These are phyloP conservation scores for Orthosia gracilis DNA, from an alignment of 2,888 invertebrate genomes.

Conservation along the genomic window DNA sequence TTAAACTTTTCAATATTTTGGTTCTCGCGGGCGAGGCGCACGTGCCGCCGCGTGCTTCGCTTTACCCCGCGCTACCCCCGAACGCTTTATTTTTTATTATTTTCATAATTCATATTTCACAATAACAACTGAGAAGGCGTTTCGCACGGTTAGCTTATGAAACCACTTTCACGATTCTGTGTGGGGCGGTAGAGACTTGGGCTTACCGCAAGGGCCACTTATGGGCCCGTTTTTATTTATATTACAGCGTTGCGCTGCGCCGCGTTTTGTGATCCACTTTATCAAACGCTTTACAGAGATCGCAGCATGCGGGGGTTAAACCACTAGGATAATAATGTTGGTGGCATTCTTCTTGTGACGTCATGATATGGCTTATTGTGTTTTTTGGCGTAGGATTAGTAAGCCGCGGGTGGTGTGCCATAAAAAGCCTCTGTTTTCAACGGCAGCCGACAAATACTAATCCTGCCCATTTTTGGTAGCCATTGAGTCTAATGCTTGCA, in stretches of 20 bases:
- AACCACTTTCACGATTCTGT: conserved; percentile 82
- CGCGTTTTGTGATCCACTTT: conserved; percentile 90
- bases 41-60: conserved; percentile 88
- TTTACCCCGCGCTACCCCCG: conserved; percentile 84
- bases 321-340: conserved; percentile 88
- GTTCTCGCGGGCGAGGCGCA: conserved; percentile 77
- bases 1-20: conserved; percentile 90
- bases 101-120: conserved; percentile 91
- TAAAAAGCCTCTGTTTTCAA: conserved; percentile 83
- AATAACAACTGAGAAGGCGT: conserved; percentile 90
- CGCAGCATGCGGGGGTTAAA: conserved; percentile 83
- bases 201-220: conserved; percentile 89
- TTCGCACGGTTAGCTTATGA: conserved; percentile 90
- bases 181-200: conserved; percentile 73
- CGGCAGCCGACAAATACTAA: conserved; percentile 76
- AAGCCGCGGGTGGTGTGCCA: conserved; percentile 80
- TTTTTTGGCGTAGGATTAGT: conserved; percentile 88
- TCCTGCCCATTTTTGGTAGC: conserved; percentile 74
- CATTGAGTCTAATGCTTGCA: conserved; percentile 74
- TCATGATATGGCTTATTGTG: conserved; percentile 86
- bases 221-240: conserved; percentile 88
- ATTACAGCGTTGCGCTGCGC: conserved; percentile 84
- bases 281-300: conserved; percentile 89
- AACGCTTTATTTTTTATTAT: conserved; percentile 90
- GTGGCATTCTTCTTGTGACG: conserved; percentile 77